These are phyloP conservation scores for Panthera uncia DNA, from an alignment of 2,113 vertebrate genomes.

Conservation along the genomic window DNA sequence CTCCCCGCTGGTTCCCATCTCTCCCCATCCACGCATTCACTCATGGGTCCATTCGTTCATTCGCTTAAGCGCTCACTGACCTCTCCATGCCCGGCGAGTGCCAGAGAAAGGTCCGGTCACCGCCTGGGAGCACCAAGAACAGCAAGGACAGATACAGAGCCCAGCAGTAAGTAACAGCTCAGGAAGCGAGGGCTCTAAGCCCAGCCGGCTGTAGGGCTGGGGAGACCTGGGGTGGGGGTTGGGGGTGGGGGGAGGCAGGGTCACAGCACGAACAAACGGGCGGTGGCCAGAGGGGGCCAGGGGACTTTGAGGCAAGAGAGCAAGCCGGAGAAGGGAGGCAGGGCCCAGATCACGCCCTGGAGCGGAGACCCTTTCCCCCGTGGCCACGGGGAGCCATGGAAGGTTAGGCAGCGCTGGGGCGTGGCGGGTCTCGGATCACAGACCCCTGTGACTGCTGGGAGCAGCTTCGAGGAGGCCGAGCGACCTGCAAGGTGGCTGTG, in stretches of 20 bases:
- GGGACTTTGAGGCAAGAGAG: neutral
- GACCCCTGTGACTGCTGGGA: neutral
- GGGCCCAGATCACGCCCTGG: fast-evolving
- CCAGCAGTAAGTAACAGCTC: fast-evolving
- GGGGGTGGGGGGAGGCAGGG: neutral
- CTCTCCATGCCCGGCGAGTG: neutral
- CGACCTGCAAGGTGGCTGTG: fast-evolving
- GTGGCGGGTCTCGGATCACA: fast-evolving
- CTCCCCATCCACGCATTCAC: neutral
- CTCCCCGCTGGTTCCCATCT: neutral
- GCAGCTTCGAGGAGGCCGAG: neutral
- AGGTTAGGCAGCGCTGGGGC: neutral
- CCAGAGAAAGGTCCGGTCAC: neutral
- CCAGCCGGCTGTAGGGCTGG: neutral
- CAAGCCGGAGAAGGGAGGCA: neutral
- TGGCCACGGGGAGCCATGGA: neutral
- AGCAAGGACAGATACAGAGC: neutral
- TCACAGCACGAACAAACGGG: neutral
- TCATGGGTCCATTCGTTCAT: neutral
- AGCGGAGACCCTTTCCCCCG: neutral
- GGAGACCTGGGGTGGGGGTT: no score
- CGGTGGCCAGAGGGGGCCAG: neutral
- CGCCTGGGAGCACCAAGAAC: fast-evolving
- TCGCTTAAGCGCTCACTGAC: neutral
- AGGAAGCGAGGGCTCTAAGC: neutral